Conservation (phyloP, 2,888 invertebrate species). For the Caenorhabditis drosophilae region DNA sequence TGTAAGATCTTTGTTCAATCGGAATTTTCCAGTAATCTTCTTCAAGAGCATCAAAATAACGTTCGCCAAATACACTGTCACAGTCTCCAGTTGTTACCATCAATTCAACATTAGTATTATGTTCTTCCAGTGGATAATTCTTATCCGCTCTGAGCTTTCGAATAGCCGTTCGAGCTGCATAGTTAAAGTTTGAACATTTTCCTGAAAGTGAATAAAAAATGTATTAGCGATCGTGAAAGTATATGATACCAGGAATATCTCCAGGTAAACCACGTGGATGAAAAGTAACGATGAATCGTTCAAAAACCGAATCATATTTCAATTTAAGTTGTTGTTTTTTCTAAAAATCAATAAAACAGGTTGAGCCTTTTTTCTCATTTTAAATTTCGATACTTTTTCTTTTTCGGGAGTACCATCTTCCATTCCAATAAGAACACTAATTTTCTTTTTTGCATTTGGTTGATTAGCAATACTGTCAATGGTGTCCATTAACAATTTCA, state of each 20-base stretch:
- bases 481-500: constrained; percentile 58
- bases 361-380: no score
- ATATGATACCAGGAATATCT: constrained; percentile 61
- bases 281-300: constrained; percentile 60
- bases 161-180: constrained; percentile 53
- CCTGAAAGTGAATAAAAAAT: no score
- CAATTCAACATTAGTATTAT: constrained; percentile 47
- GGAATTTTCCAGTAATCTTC: constrained; percentile 61
- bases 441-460: constrained; percentile 52
- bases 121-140: constrained; percentile 51
- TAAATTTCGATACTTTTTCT: constrained; percentile 45
- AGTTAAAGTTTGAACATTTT: constrained; percentile 65
- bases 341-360: no score
- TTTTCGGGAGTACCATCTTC: constrained; percentile 63
- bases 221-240: no score
- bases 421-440: constrained; percentile 59
- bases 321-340: constrained; percentile 47
- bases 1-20: constrained; percentile 45
- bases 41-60: constrained; percentile 62
- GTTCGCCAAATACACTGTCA: constrained; percentile 60
- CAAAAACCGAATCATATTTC: constrained; percentile 55
- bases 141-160: constrained; percentile 51
- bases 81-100: constrained; percentile 65
- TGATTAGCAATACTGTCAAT: constrained; percentile 56
- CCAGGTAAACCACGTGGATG: constrained; percentile 62